Evolutionary conservation across 2,797 vertebrate species (phyloP), one percentile per base, ranked within the genome.

Genomic region (Spinibarbus caldwelli): DNA sequence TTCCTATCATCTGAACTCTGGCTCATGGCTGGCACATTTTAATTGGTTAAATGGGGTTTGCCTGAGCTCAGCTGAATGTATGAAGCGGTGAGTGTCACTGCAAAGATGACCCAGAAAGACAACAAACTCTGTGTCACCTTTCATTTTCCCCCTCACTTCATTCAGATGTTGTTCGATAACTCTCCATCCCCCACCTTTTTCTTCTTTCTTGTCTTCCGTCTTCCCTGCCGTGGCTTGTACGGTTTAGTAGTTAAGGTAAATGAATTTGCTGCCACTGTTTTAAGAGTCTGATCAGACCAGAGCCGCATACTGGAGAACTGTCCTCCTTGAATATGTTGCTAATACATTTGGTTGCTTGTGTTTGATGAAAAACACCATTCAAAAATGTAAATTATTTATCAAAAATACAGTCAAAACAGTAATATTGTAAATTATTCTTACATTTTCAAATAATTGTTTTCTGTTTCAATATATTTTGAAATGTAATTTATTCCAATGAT

Each of bases 121-220:
- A 36, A 34, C 38, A 38, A 66, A 76, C 43, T 83, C 45, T 70
- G 81, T 91, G 82, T 91, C 91, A 87, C 88, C 85, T 91, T 85
- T 62, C 26, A 88, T 91, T 92, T 91, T 88, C 86, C 79, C 70
- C 88, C 72, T 90, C 82, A 83, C 87, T 90, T 92, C 86, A 71
- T 86, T 64, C 80, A 62, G 67, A 90, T 66, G 87, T 83, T 84
- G 75, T 29, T 64, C 6, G 34, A 75, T 66, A 21, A 54, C n/a
- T 49, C 62, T 45, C 43, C 21, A 26, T 59, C 54, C 15, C 57
- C 23, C 34, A 29, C 31, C 19, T 49, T 64, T 72, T 47, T 45
- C 67, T 62, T 14, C 8, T 59, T 38, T 49, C 41, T 72, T 71
- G 41, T 26, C 8, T 38, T 41, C 71, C 0, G 2, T 11, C 19